Evolutionary conservation across 2,888 invertebrate species (phyloP).

Genomic region (Ormyrus thymus): DNA sequence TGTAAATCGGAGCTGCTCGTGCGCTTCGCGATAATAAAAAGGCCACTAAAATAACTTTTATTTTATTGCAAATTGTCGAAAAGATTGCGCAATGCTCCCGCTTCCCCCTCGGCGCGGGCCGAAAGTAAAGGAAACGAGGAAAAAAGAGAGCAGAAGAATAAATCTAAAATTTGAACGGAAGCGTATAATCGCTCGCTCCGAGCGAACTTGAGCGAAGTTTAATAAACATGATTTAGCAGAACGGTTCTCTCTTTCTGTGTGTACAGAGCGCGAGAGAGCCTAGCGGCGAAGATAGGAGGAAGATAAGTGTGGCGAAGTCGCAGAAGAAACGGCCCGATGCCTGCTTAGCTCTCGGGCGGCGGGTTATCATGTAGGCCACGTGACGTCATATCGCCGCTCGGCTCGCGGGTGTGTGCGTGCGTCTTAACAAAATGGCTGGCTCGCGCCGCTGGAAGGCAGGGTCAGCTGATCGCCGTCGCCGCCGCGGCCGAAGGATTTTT

Average conservation of each 20-base stretch:
- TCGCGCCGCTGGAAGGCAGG: neutral
- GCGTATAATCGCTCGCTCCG: no score
- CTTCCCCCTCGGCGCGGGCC: no score
- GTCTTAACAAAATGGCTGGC: slow-evolving; percentile 64
- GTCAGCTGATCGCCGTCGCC: slow-evolving; percentile 38
- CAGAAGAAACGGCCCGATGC: slow-evolving; percentile 44
- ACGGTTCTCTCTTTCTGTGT: neutral
- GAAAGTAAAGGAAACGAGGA: no score
- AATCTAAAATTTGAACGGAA: no score
- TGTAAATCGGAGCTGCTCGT: no score
- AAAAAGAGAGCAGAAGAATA: no score
- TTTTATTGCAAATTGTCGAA: no score
- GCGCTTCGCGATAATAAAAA: no score
- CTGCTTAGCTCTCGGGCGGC: slow-evolving; percentile 35
- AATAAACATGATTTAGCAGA: slow-evolving; percentile 36
- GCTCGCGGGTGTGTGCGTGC: slow-evolving; percentile 36
- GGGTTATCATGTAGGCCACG: slow-evolving; percentile 70
- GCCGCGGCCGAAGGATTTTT: neutral
- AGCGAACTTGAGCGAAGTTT: slow-evolving; percentile 24
- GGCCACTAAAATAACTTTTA: no score
- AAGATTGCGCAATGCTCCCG: no score
- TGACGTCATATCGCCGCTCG: slow-evolving; percentile 66
- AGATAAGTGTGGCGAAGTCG: slow-evolving; percentile 40
- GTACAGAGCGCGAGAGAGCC: neutral
- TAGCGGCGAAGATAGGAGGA: slow-evolving; percentile 10